Conservation (phyloP, 2,888 invertebrate genomes). For the Drosophila subquinaria region DNA sequence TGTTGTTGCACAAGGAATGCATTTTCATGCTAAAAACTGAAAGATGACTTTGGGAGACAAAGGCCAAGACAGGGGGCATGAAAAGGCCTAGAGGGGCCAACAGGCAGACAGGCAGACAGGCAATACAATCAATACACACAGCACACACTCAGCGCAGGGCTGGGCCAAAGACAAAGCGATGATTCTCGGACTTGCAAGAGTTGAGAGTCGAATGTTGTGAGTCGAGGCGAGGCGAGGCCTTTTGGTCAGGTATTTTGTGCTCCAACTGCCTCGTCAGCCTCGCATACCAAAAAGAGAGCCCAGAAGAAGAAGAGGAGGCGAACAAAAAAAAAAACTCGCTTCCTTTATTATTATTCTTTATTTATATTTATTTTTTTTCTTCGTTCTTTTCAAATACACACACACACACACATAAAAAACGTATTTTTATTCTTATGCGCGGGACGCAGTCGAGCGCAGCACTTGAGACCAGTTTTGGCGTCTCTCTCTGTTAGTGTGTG, state of each 20-base stretch:
- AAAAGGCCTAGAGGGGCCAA: conserved; percentile 29
- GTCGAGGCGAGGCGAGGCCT: conserved; percentile 36
- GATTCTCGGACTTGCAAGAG: conserved; percentile 5
- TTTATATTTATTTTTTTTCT: conserved; percentile 48
- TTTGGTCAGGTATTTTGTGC: conserved; percentile 62
- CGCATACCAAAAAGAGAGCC: conserved; percentile 65
- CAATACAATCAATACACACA: conserved; percentile 45
- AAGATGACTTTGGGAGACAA: conserved; percentile 49
- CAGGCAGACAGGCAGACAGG: conserved; percentile 35
- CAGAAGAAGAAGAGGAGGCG: conserved; percentile 9
- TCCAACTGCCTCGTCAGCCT: conserved; percentile 33
- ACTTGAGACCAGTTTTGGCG: conserved; percentile 77
- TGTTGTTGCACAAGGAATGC: conserved; percentile 50
- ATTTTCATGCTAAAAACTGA: conserved; percentile 65
- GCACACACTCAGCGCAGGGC: conserved; percentile 43
- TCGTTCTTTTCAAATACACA: conserved; percentile 61
- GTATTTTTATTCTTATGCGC: conserved; percentile 69
- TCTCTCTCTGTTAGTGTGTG: conserved; percentile 10
- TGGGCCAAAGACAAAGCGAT: conserved; percentile 47
- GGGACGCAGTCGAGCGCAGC: conserved; percentile 66
- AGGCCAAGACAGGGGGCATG: conserved; percentile 38
- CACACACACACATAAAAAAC: conserved; percentile 44
- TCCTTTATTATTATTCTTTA: conserved; percentile 67
- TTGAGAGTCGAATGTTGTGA: conserved; percentile 15
- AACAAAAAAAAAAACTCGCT: conserved; percentile 49